phyloP scores from a whole-genome alignment of 2,113 vertebrate species.

The Sceloporus tristichus region DNA sequence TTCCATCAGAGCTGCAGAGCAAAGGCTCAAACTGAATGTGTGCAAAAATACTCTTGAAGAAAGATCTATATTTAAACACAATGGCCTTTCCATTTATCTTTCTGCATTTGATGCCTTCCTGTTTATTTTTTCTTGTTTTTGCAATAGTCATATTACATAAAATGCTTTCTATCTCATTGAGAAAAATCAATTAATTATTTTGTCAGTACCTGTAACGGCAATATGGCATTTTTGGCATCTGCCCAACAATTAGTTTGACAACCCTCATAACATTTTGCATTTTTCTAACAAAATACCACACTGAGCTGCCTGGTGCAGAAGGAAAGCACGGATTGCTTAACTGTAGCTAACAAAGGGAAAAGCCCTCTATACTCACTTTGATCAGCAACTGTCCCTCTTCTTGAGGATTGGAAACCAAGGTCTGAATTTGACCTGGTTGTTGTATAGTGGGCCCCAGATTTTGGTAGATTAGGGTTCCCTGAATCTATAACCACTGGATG shows the following conservation, averaged over 20 bases:
- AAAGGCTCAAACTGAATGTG: not conserved
- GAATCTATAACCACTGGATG: too few relatives aligned
- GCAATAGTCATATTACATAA: not conserved
- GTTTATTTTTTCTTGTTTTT: not conserved
- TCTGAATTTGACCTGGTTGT: not conserved
- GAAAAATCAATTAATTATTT: constrained; percentile 33
- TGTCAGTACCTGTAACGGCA: not conserved
- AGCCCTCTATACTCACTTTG: not conserved
- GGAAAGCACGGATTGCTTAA: constrained; percentile 2
- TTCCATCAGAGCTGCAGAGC: not conserved
- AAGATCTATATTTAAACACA: not conserved
- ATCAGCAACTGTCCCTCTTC: not conserved
- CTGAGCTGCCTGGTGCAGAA: not conserved
- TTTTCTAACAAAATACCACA: not conserved
- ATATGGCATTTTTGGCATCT: constrained; percentile 5
- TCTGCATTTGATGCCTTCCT: not conserved
- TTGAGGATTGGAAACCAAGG: not conserved
- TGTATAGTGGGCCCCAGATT: too few relatives aligned
- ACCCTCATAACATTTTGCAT: not conserved
- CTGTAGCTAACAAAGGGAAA: not conserved
- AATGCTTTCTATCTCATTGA: constrained; percentile 28
- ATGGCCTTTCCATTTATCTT: not conserved
- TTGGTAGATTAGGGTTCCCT: too few relatives aligned
- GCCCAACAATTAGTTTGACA: constrained; percentile 21
- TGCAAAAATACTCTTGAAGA: not conserved